These are phyloP conservation scores for Papilio gigon DNA, from an alignment of 2,888 invertebrate genomes.

Conservation along the genomic window DNA sequence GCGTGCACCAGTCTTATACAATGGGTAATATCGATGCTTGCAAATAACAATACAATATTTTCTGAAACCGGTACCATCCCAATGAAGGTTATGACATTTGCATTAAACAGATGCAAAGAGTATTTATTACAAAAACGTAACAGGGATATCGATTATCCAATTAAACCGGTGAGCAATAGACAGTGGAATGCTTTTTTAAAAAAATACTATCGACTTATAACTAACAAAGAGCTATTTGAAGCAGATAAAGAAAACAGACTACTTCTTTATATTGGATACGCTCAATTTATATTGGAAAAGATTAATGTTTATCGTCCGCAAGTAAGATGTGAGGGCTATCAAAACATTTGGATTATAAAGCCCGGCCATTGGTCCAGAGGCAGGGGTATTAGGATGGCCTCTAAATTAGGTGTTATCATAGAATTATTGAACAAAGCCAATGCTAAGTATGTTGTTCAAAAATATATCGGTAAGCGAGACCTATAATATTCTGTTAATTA, in stretches of 20 bases:
- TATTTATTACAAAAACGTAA: constrained; percentile 82
- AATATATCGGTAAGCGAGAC: constrained; percentile 89
- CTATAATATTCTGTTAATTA: not conserved
- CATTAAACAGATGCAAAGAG: constrained; percentile 86
- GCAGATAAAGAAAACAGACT: constrained; percentile 63
- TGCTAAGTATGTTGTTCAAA: constrained; percentile 91
- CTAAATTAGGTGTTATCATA: constrained; percentile 87
- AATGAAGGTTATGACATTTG: constrained; percentile 85
- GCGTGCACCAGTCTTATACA: constrained; percentile 89
- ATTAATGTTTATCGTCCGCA: constrained; percentile 84
- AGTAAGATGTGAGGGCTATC: constrained; percentile 88
- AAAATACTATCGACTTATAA: constrained; percentile 84
- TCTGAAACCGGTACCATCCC: constrained; percentile 79
- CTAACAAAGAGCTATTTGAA: constrained; percentile 80
- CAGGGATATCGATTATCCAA: constrained; percentile 84
- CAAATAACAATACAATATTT: constrained; percentile 72
- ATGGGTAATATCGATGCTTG: constrained; percentile 74
- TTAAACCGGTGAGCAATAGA: constrained; percentile 66
- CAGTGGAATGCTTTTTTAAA: constrained; percentile 87
- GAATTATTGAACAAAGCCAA: constrained; percentile 82
- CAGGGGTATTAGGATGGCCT: constrained; percentile 90
- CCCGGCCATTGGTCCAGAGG: constrained; percentile 92
- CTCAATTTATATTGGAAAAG: constrained; percentile 82
- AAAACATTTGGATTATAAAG: constrained; percentile 95
- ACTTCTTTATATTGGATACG: constrained; percentile 66